Evolutionary conservation across 2,888 invertebrate genomes (phyloP), one percentile per base, ranked within the genome.

Genomic region (Zaprionus bogoriensis): DNA sequence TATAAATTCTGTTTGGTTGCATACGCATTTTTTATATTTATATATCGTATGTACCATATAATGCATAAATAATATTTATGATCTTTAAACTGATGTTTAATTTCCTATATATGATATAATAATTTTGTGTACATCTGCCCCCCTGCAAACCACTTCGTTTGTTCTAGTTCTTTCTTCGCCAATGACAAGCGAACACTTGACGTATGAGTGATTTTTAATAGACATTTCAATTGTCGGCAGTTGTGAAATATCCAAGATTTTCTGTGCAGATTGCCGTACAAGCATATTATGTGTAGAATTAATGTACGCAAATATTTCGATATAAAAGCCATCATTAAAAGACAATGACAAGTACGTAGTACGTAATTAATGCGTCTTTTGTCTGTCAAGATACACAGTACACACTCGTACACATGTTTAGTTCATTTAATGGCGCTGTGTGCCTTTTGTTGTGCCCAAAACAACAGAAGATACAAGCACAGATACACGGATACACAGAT

Each of bases 391-490:
- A 52, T 12, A 30, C 9, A 39, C 27, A 27, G 10, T 46, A 46
- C 41, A 23, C 3, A 12, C 14, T 25, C 23, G 14, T 42, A 25
- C 27, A 52, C 46, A 53, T 55, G 20, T 74, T 65, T 67, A 61
- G 75, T 51, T 61, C 39, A 63, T 51, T 67, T 71, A 67, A 75
- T 77, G 81, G 81, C 77, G 57, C 59, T 72, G 22, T 42, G 14
- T 36, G 61, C 27, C 58, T 64, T 76, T 82, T 76, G 59, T 64
- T 76, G 48, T 77, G 74, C 63, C n/a, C 72, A 67, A 67, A 62
- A 77, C 78, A 87, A 36, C 72, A 68, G 67, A 64, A 77, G 82
- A 86, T 77, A 71, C 67, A 74, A 76, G 57, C 57, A 46, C 50
- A 44, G 14, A 36, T 2, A 6, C 7, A 32, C 32, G 14, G 2